phyloP scores from a whole-genome alignment of 2,113 vertebrate genomes.

The Oxygymnocypris stewartii region DNA sequence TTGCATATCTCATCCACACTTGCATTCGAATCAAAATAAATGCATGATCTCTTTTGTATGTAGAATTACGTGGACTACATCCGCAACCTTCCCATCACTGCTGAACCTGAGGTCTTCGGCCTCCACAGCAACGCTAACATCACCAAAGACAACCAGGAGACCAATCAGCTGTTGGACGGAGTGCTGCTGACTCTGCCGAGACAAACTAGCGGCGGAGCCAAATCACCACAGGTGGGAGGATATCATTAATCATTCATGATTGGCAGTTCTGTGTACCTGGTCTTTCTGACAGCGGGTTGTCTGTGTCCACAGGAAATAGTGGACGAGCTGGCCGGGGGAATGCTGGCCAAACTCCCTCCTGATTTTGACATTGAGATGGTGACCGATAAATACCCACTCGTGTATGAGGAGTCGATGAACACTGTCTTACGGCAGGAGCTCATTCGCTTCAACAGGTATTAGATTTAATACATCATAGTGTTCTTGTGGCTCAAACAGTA shows the following conservation, averaged over 20 bases:
- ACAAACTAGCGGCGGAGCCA: constrained; percentile 81
- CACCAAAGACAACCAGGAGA: constrained; percentile 94
- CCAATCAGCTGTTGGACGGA: constrained; percentile 86
- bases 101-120: constrained; percentile 88
- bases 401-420: constrained; percentile 93
- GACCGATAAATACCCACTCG: constrained; percentile 82
- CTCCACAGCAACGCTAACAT: constrained; percentile 94
- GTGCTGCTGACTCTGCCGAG: constrained; percentile 88
- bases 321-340: constrained; percentile 84
- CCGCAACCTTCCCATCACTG: constrained; percentile 79
- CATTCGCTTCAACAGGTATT: constrained; percentile 90
- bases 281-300: constrained; percentile 10
- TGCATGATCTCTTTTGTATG: background rate
- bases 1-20: background rate
- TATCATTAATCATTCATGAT: background rate
- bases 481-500: background rate
- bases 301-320: constrained; percentile 80
- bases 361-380: constrained; percentile 82
- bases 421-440: constrained; percentile 90
- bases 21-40: background rate
- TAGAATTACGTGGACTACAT: constrained; percentile 86
- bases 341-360: constrained; percentile 84
- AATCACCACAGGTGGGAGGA: constrained; percentile 85
- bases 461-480: background rate
- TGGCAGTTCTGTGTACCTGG: background rate